Conservation (phyloP, 1,140 invertebrate genomes). For the Lysiphlebus fabarum region DNA sequence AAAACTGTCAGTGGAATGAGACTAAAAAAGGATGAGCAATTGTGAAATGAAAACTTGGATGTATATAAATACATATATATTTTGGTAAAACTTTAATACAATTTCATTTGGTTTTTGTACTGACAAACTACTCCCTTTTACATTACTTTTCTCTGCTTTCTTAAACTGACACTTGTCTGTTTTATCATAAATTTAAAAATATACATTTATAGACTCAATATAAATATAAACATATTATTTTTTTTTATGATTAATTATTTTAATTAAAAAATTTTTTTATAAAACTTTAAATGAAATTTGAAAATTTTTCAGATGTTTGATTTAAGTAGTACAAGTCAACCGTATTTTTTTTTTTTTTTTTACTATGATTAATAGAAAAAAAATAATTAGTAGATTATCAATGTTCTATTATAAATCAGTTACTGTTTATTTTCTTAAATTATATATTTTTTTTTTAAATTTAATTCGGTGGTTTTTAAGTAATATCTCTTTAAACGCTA, state of each 20-base stretch:
- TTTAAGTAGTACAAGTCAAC: too few species aligned
- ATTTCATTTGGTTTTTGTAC: constrained; percentile 47
- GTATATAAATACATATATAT: constrained; percentile 18
- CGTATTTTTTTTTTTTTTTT: too few species aligned
- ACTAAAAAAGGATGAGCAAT: constrained; percentile 28
- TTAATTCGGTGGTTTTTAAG: too few species aligned
- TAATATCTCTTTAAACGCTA: too few species aligned
- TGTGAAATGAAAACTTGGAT: constrained; percentile 2
- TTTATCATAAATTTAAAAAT: constrained; percentile 6
- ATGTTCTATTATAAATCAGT: constrained; percentile 5
- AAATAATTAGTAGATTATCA: background rate
- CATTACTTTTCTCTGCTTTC: constrained; percentile 17
- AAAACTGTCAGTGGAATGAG: constrained; percentile 25
- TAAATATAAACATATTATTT: background rate
- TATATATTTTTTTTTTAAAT: too few species aligned
- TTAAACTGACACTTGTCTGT: constrained; percentile 17
- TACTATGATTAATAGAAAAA: too few species aligned
- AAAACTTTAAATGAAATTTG: background rate
- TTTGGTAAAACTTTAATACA: constrained; percentile 49
- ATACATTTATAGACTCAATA: too few species aligned
- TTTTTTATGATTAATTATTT: constrained; percentile 12
- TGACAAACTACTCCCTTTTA: constrained; percentile 40
- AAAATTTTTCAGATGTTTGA: background rate
- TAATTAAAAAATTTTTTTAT: background rate
- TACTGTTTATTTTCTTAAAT: background rate